Evolutionary conservation across 2,797 vertebrate genomes (phyloP), one percentile per base, ranked within the genome.

Genomic region (Avahi laniger): DNA sequence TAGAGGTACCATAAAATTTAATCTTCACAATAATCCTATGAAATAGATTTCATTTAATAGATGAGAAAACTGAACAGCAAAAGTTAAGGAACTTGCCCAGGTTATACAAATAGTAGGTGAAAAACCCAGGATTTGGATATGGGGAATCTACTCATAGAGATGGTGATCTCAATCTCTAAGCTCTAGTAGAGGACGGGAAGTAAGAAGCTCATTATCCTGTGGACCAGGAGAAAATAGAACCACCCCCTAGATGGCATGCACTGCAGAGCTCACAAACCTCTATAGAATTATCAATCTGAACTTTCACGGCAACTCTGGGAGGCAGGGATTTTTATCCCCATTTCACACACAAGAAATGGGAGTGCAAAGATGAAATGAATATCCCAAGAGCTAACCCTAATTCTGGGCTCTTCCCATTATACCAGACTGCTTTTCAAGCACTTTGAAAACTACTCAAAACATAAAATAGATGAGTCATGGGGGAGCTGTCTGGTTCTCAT

Each of bases 1-100:
- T 81, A 41, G 54, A 89, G 24, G 14, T 5, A 12, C 11, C 78
- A 5, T 14, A 65, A 20, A 67, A 91, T 18, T 59, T 30, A 48
- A 79, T 79, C 82, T 12, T 95, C 82, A 83, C 75, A 89, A 81
- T 87, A 93, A 92, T 72, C 76, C 50, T 43, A 86, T 15, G 38
- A 89, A 76, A 61, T 67, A 48, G 50, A 83, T 83, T 75, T 65
- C 33, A 63, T 50, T 80, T 91, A 83, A 79, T 6, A 78, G 61
- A 70, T 63, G 46, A 93, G 46, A 26, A 84, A 87, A 95, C 18
- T 18, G 50, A 93, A 46, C 67, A 33, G 67, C 54, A 78, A 48
- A 80, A 46, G 63, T 46, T 35, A 80, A 86, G 41, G 28, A 72
- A 48, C 15, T 86, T 52, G 41, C 20, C n/a, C 75, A 70, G 46